Conservation (phyloP, 2,888 invertebrate species). For the Hylaea fasciaria region DNA sequence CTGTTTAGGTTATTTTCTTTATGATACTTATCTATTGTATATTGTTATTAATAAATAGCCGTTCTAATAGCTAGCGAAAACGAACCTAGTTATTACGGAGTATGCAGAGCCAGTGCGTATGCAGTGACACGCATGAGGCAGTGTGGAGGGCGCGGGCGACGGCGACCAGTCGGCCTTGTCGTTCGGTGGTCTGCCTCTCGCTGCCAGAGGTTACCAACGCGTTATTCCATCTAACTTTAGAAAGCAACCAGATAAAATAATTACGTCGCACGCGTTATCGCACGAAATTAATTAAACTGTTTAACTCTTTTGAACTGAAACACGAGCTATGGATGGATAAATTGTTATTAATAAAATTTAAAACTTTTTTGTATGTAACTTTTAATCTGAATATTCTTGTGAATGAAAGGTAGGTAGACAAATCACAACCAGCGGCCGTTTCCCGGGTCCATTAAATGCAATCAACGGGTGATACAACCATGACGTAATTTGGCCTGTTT, state of each 20-base stretch:
- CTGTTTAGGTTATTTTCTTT: neutral
- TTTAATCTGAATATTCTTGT: constrained; percentile 14
- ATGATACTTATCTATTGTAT: neutral
- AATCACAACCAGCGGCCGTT: constrained; percentile 39
- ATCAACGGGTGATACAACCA: constrained; percentile 38
- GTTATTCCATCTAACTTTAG: constrained; percentile 82
- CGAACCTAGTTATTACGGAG: neutral
- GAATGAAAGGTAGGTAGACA: constrained; percentile 28
- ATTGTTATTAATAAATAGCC: neutral
- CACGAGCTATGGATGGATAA: constrained; percentile 5
- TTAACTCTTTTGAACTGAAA: constrained; percentile 27
- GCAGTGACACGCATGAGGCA: constrained; percentile 29
- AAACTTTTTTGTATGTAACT: neutral
- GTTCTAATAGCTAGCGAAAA: neutral
- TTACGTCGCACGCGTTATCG: constrained; percentile 54
- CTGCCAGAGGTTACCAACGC: constrained; percentile 82
- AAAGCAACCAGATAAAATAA: constrained; percentile 68
- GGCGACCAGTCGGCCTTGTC: constrained; percentile 76
- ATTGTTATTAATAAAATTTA: neutral
- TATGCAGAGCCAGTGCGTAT: constrained; percentile 14
- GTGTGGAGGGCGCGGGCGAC: constrained; percentile 40
- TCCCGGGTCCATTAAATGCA: constrained; percentile 43
- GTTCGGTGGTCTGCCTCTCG: constrained; percentile 74
- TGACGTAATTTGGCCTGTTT: constrained; percentile 40
- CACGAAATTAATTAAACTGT: constrained; percentile 41